Percentiles rank a stretch among this genome's conserved stretches.
Conservation (phyloP, 1,140 invertebrate species). For the Paracyclopina nana region DNA sequence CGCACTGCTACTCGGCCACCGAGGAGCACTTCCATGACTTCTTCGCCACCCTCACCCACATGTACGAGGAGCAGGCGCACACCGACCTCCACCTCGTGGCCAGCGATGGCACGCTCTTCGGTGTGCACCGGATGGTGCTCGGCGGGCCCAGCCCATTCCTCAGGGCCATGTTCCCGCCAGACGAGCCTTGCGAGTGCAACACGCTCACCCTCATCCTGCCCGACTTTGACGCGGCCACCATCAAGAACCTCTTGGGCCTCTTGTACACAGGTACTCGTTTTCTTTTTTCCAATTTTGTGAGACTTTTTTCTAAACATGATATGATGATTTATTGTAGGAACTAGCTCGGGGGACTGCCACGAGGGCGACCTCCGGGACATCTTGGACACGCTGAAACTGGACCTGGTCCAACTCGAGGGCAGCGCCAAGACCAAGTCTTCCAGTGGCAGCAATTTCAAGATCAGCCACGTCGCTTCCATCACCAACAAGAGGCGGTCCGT, state of each 20-base stretch:
- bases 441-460: too few species aligned
- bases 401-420: not conserved
- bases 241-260: conserved; percentile 8
- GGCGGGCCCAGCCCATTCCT: not conserved
- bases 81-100: conserved; percentile 5
- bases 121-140: conserved; percentile 1
- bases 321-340: conserved; percentile 2
- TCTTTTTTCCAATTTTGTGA: not conserved
- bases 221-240: conserved; percentile 5
- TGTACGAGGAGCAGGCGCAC: not conserved
- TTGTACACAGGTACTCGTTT: conserved; percentile 9
- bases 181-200: conserved; percentile 2
- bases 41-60: not conserved
- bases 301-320: not conserved
- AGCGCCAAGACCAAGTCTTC: not conserved
- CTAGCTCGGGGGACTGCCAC: conserved; percentile 4
- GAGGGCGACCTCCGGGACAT: too few species aligned
- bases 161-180: not conserved
- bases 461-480: too few species aligned
- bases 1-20: not conserved
- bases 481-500: too few species aligned
- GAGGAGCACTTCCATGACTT: conserved; percentile 3
- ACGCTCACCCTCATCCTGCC: conserved; percentile 6
- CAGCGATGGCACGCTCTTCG: not conserved
- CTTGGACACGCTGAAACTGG: conserved; percentile 1